Evolutionary conservation across 2,888 invertebrate genomes (phyloP), one percentile per base, ranked within the genome.

Genomic region (Erebia ligea): DNA sequence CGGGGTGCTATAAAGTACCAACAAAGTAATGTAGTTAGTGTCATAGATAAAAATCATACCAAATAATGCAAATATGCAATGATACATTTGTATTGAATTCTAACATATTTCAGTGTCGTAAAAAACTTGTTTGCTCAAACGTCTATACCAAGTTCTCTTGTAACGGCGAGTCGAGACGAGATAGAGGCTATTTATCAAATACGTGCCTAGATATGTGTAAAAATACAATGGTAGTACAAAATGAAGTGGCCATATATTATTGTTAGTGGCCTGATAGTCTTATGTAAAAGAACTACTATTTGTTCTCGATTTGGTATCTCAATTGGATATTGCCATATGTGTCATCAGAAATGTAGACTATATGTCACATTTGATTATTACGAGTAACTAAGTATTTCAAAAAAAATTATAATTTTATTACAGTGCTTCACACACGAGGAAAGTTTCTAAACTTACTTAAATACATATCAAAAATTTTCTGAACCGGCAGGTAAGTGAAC

Each of bases 191-290:
- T 80, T 79, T 80, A 80, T 80, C 80, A 80, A 80, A 75, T 72
- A 75, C 76, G 73, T 75, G 78, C 71, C 75, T 77, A 72, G 76
- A 64, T 74, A 75, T 77, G 79, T 34, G 34, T 34, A 86, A 85
- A 84, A 87, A 85, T 76, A 87, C 86, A 87, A 87, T 86, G 74
- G 84, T 71, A 71, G 69, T 80, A 79, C 79, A 73, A 75, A 81
- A 80, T 78, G 81, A 77, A 78, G 79, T 77, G 79, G 78, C 78
- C 78, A 81, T 83, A 82, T 86, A 85, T 86, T 86, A 86, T 84
- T 85, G 84, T 84, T 81, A 81, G 81, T 77, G 79, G 79, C 75
- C 80, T 81, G 77, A 80, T 84, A 80, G 82, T 78, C 80, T 82
- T 79, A 76, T 81, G 77, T 76, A 76, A 19, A 57, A 42, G 21